phyloP scores from a whole-genome alignment of 2,113 vertebrate species.

The Toxotes chatareus region DNA sequence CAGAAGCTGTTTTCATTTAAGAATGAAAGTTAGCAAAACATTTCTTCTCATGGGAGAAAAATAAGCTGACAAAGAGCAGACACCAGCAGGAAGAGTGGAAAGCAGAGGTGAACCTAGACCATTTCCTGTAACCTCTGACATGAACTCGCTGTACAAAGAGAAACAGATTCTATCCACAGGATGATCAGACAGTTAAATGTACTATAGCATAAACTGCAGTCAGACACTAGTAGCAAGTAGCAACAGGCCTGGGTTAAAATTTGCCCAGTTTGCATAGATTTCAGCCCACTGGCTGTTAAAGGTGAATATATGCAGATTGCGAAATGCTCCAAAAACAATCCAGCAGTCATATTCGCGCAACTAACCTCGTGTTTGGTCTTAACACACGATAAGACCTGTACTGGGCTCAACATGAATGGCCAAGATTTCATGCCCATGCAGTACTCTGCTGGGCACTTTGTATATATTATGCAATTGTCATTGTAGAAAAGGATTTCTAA shows the following conservation, averaged over 20 bases:
- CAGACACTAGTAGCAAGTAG: background rate
- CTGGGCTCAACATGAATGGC: background rate
- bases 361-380: no score
- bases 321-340: no score
- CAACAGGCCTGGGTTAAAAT: background rate
- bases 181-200: background rate
- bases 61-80: slow-evolving; percentile 35
- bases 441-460: background rate
- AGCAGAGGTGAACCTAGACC: slow-evolving; percentile 7
- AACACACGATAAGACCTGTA: background rate
- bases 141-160: slow-evolving; percentile 38
- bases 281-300: background rate
- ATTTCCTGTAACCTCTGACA: slow-evolving; percentile 37
- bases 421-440: background rate
- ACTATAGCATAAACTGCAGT: background rate
- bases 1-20: background rate
- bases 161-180: background rate
- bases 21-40: slow-evolving; percentile 29
- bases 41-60: background rate
- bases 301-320: no score
- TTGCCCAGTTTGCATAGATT: background rate
- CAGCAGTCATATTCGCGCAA: no score
- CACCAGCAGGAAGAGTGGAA: slow-evolving; percentile 42
- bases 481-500: background rate
- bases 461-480: background rate